Evolutionary conservation across 2,113 vertebrate genomes (phyloP).

Genomic region (Ellobius talpinus): DNA sequence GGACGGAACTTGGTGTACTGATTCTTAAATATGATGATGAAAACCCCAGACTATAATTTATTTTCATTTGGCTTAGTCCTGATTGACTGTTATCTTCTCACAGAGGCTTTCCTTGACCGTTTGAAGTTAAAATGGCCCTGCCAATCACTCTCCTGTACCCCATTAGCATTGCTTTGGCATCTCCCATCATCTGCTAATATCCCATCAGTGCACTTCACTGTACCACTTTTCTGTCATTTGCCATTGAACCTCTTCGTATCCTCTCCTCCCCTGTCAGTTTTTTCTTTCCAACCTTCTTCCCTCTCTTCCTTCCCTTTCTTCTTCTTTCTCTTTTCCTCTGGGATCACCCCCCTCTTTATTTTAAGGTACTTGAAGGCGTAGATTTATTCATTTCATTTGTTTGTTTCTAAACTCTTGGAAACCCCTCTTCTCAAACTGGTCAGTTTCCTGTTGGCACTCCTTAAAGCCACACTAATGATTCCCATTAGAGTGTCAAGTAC

Average conservation of each 20-base stretch:
- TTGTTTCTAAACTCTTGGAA: not conserved
- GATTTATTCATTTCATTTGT: not conserved
- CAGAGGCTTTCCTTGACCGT: not conserved
- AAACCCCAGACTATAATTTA: not conserved
- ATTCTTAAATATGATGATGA: conserved; percentile 39
- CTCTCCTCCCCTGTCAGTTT: no score
- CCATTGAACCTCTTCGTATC: not conserved
- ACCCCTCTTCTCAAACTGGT: not conserved
- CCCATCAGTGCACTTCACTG: not conserved
- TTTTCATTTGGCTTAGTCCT: conserved; percentile 34
- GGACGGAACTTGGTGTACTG: not conserved
- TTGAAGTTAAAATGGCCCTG: not conserved
- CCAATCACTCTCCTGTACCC: not conserved
- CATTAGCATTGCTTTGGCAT: not conserved
- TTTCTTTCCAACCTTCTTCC: no score
- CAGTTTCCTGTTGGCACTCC: not conserved
- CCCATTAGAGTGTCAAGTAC: not conserved
- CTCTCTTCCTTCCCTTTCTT: no score
- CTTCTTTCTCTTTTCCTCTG: no score
- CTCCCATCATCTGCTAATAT: not conserved
- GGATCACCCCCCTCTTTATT: not conserved
- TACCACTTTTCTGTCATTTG: not conserved
- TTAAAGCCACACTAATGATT: conserved; percentile 15
- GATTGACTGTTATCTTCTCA: conserved; percentile 5
- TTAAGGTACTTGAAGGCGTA: not conserved